Percentiles rank a stretch among this genome's conserved stretches.
phyloP scores from a whole-genome alignment of 2,888 invertebrate species.

The Agrotis segetum region DNA sequence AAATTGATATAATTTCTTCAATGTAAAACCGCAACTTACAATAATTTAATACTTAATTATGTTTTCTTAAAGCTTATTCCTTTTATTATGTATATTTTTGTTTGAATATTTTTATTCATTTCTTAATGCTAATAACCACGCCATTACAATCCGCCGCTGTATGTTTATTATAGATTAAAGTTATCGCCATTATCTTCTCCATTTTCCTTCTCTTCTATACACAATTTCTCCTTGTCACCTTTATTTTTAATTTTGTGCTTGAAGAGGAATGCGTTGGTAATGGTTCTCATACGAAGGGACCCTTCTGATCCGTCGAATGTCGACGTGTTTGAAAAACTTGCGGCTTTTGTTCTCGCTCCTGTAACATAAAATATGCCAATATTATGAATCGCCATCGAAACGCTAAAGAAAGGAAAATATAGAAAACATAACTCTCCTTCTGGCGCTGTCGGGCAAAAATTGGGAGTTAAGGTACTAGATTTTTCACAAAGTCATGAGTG shows the following conservation, averaged over 20 bases:
- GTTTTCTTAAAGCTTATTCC: no score
- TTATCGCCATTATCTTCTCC: slow-evolving; percentile 63
- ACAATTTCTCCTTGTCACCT: slow-evolving; percentile 68
- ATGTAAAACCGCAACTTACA: no score
- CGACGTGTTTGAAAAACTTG: slow-evolving; percentile 77
- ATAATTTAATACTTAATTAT: no score
- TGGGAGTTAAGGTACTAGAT: no score
- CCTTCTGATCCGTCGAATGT: slow-evolving; percentile 65
- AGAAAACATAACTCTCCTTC: no score
- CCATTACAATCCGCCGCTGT: not conserved
- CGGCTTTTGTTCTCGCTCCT: slow-evolving; percentile 78
- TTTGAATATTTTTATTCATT: no score
- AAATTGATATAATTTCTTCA: no score
- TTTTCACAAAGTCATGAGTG: no score
- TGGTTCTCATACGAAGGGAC: slow-evolving; percentile 79
- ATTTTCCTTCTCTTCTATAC: slow-evolving; percentile 67
- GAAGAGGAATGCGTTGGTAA: slow-evolving; percentile 84
- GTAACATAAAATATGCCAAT: slow-evolving; percentile 43
- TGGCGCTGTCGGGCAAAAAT: no score
- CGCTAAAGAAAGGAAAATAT: no score
- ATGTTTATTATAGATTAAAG: slow-evolving; percentile 1
- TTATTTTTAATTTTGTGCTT: slow-evolving; percentile 74
- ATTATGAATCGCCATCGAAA: not conserved
- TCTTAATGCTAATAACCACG: no score
- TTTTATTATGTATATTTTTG: no score